Percentiles rank a stretch among this genome's conserved stretches.
These are phyloP conservation scores for Drosophila sordidula DNA, from an alignment of 2,888 invertebrate genomes.

Conservation along the genomic window DNA sequence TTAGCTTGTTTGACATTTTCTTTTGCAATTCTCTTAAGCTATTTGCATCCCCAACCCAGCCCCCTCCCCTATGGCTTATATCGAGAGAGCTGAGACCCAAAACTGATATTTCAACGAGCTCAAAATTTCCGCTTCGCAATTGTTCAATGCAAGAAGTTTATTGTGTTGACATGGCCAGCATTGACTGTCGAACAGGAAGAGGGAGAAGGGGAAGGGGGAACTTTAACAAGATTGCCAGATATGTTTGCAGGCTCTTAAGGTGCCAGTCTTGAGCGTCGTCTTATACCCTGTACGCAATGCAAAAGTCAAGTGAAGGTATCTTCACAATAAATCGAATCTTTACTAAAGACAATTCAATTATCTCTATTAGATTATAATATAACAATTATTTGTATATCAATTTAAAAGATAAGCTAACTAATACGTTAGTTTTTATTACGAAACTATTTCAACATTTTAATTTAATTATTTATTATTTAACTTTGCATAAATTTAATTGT, in stretches of 20 bases:
- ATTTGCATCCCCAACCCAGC: conserved; percentile 6
- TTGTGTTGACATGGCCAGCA: conserved; percentile 12
- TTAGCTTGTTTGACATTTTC: conserved; percentile 58
- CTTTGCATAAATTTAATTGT: too few species aligned
- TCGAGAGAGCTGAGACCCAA: neutral
- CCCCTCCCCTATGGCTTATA: conserved; percentile 6
- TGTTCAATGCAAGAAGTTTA: neutral
- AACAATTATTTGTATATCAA: too few species aligned
- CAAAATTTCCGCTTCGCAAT: conserved; percentile 6
- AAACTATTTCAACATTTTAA: too few species aligned
- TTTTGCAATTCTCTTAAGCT: conserved; percentile 38
- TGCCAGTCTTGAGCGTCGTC: neutral
- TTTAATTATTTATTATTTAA: too few species aligned
- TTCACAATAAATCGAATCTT: neutral
- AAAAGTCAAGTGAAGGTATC: neutral
- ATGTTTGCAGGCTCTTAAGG: neutral
- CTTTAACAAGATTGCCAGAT: neutral
- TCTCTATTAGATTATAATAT: too few species aligned
- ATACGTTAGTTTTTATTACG: too few species aligned
- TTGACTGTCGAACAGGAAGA: too few species aligned
- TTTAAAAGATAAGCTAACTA: too few species aligned
- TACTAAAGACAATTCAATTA: too few species aligned
- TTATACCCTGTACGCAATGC: neutral
- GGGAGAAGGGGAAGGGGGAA: neutral
- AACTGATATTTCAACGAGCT: conserved; percentile 4